Conservation (phyloP, 2,888 invertebrate species). For the Clusia tigrina region DNA sequence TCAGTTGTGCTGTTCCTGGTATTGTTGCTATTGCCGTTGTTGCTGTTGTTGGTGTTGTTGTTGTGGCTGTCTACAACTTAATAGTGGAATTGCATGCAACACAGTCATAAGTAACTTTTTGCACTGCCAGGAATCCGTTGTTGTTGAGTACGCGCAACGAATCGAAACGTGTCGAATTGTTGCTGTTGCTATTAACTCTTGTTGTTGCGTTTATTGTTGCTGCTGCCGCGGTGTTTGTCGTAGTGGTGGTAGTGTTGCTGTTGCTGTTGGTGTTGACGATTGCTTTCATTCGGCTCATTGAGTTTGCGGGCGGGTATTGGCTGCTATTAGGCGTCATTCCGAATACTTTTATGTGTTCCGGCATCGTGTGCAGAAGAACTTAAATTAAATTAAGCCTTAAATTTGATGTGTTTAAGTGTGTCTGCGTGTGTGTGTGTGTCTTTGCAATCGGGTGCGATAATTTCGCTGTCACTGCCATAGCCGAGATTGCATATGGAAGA, state of each 20-base stretch:
- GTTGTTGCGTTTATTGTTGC: neutral
- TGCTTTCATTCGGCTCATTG: neutral
- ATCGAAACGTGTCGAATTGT: slow-evolving; percentile 1
- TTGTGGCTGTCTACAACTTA: slow-evolving; percentile 12
- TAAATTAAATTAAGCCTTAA: slow-evolving; percentile 2
- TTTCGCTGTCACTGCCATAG: no score
- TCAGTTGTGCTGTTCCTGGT: neutral
- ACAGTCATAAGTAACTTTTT: slow-evolving; percentile 24
- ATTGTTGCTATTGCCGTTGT: neutral
- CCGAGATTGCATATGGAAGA: no score
- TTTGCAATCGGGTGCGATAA: no score
- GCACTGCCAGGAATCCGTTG: neutral
- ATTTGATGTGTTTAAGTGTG: no score
- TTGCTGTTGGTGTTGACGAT: slow-evolving; percentile 5
- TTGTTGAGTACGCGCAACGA: slow-evolving; percentile 13
- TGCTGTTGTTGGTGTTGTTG: neutral
- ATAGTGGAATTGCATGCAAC: slow-evolving; percentile 24
- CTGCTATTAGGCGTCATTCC: slow-evolving; percentile 15
- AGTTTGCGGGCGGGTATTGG: neutral
- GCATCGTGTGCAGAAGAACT: slow-evolving; percentile 15
- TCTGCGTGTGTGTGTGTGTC: no score
- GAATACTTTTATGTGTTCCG: slow-evolving; percentile 3
- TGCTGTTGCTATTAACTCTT: neutral
- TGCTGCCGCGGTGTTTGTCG: neutral
- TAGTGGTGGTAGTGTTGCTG: neutral